phyloP scores from a whole-genome alignment of 1,140 invertebrate species.

The Pentalonia nigronervosa region DNA sequence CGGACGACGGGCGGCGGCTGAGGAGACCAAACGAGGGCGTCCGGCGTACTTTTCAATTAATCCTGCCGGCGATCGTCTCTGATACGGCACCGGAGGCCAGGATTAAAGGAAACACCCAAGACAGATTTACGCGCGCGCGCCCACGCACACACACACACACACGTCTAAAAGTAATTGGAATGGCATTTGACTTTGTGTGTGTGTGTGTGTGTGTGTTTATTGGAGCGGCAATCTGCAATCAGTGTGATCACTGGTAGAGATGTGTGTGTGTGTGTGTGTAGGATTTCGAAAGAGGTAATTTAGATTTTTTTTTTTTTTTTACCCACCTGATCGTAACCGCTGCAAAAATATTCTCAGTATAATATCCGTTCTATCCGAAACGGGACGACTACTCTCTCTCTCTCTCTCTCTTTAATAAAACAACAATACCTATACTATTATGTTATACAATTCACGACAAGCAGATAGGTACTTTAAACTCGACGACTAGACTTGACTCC shows the following conservation, averaged over 20 bases:
- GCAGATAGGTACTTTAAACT: no score
- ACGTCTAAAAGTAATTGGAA: not conserved
- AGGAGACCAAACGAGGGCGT: not conserved
- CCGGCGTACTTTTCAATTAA: conserved; percentile 44
- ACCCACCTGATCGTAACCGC: not conserved
- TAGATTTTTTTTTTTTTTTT: not conserved
- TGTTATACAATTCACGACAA: not conserved
- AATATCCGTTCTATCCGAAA: not conserved
- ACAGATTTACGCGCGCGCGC: not conserved
- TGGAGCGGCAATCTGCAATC: not conserved
- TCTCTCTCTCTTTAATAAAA: no score
- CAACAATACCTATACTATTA: no score
- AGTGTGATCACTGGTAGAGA: not conserved
- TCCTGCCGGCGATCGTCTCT: not conserved
- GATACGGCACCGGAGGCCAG: not conserved
- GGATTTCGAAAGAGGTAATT: not conserved
- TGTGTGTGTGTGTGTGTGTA: not conserved
- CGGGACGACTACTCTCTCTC: no score
- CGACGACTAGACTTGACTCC: not conserved
- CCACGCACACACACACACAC: not conserved
- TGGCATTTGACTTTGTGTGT: not conserved
- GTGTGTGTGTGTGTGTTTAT: not conserved
- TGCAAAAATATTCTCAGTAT: not conserved
- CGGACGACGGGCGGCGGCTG: not conserved
- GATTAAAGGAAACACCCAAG: not conserved